A percentile compares a stretch with the other conserved stretches of the same genome.
Conservation (phyloP, 64 coral and sea anemone species). For the Pocillopora verrucosa region DNA sequence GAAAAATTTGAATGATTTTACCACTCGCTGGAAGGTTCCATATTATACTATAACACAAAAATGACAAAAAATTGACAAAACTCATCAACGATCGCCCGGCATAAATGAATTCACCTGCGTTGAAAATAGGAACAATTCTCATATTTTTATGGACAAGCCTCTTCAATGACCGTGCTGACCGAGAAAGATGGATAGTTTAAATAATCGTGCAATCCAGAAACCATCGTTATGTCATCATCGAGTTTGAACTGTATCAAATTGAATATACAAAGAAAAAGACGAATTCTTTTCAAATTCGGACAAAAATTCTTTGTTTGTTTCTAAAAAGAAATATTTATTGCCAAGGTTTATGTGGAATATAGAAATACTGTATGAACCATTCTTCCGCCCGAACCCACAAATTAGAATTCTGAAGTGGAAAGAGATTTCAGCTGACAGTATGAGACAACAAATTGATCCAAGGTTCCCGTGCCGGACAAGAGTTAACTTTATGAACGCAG, state of each 20-base stretch:
- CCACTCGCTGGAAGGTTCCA: neutral
- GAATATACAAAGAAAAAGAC: too few relatives aligned
- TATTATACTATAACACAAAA: neutral
- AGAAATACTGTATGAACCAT: neutral
- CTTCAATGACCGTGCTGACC: neutral
- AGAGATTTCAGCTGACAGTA: neutral
- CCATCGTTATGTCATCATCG: too few relatives aligned
- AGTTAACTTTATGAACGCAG: constrained; percentile 5
- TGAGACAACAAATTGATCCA: neutral
- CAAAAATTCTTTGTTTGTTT: neutral
- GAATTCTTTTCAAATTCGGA: too few relatives aligned
- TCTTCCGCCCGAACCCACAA: neutral
- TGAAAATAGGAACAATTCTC: neutral
- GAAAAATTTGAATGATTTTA: neutral
- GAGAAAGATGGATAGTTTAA: neutral
- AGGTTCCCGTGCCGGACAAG: neutral
- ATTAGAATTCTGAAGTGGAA: neutral
- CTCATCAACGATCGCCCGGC: too few relatives aligned
- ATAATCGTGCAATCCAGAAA: neutral
- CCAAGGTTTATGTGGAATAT: neutral
- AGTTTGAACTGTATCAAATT: too few relatives aligned
- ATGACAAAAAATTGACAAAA: neutral
- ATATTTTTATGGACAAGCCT: neutral
- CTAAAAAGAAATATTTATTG: neutral
- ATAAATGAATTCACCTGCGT: too few relatives aligned